phyloP scores from a whole-genome alignment of 2,113 vertebrate species.

The Bombycilla garrulus region DNA sequence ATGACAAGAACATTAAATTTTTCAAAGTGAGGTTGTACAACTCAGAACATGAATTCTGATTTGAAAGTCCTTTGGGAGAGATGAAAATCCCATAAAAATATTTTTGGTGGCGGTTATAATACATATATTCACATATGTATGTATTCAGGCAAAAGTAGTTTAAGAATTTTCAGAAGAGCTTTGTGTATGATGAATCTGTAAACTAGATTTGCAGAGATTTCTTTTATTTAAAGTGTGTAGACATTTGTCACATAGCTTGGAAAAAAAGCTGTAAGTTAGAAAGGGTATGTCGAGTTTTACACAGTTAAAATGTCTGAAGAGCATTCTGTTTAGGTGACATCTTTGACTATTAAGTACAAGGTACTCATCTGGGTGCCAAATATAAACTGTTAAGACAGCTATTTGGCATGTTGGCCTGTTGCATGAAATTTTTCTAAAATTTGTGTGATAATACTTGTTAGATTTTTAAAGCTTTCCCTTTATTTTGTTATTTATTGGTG shows the following conservation, averaged over 20 bases:
- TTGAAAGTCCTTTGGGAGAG: background rate
- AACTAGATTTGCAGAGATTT: background rate
- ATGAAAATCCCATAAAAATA: background rate
- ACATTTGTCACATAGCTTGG: background rate
- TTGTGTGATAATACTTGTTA: background rate
- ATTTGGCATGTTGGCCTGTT: background rate
- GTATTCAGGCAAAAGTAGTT: background rate
- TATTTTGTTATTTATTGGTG: background rate
- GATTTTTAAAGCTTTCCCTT: background rate
- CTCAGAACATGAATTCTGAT: background rate
- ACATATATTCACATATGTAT: background rate
- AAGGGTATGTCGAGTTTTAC: background rate
- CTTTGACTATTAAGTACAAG: background rate
- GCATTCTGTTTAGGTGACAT: background rate
- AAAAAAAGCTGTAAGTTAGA: background rate
- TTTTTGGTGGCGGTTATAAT: background rate
- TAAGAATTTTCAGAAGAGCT: background rate
- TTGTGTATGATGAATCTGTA: background rate
- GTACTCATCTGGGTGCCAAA: background rate
- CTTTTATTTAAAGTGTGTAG: background rate
- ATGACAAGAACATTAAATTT: background rate
- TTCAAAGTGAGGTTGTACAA: background rate
- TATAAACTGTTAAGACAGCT: background rate
- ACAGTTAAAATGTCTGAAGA: background rate
- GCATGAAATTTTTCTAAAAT: background rate